phyloP scores from a whole-genome alignment of 2,797 vertebrate species.

The Danio albolineatus region DNA sequence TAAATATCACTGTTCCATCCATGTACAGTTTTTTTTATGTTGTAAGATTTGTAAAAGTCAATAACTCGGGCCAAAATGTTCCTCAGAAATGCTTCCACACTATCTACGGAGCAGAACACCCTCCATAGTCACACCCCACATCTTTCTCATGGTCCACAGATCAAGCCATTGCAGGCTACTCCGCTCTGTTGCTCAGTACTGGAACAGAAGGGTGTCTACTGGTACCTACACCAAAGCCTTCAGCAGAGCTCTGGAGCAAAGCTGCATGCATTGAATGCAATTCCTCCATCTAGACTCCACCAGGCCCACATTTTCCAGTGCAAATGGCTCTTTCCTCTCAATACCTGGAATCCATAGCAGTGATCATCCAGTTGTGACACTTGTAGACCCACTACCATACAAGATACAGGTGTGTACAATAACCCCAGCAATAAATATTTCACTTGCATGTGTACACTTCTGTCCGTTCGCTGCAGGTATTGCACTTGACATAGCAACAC shows the following conservation, averaged over 20 bases:
- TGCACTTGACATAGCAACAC: slow-evolving; percentile 98
- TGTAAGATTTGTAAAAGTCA: slow-evolving; percentile 70
- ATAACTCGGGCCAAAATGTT: slow-evolving; percentile 47
- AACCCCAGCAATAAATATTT: slow-evolving; percentile 64
- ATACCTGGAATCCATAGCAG: slow-evolving; percentile 42
- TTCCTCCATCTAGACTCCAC: slow-evolving; percentile 41
- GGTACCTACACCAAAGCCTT: slow-evolving; percentile 62
- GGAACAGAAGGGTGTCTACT: slow-evolving; percentile 66
- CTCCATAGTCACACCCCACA: slow-evolving; percentile 53
- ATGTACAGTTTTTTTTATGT: slow-evolving; percentile 70
- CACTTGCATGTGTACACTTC: slow-evolving; percentile 98
- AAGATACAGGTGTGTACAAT: slow-evolving; percentile 44
- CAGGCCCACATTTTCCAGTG: slow-evolving; percentile 44
- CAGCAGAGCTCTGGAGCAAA: slow-evolving; percentile 41
- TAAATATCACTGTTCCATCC: slow-evolving; percentile 81
- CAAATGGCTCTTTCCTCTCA: slow-evolving; percentile 53
- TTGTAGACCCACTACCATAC: slow-evolving; percentile 23
- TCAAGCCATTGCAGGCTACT: slow-evolving; percentile 52
- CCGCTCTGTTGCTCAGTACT: slow-evolving; percentile 53
- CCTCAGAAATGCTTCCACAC: slow-evolving; percentile 45
- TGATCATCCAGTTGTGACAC: slow-evolving; percentile 21
- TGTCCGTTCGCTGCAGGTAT: slow-evolving; percentile 97
- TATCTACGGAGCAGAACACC: slow-evolving; percentile 63
- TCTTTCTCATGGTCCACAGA: slow-evolving; percentile 56
- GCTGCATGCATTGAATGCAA: slow-evolving; percentile 15